Conservation (phyloP, 2,113 vertebrate species). For the Rousettus leschenaultii region DNA sequence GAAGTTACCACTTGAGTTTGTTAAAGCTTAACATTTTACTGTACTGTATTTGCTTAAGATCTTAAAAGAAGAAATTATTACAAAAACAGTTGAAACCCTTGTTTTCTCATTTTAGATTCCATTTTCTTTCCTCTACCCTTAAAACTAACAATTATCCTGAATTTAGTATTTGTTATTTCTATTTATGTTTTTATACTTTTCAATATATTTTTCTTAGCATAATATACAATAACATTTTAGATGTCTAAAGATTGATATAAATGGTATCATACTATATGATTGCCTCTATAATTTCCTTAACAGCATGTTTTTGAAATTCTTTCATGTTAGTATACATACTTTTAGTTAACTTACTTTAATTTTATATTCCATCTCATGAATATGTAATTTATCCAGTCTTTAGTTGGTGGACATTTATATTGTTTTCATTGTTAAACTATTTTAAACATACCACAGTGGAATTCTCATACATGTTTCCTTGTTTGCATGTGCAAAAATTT, state of each 20-base stretch:
- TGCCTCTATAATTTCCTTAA: not conserved
- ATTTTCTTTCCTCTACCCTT: not conserved
- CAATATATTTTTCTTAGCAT: not conserved
- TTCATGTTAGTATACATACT: not conserved
- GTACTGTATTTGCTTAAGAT: not conserved
- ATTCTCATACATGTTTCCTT: not conserved
- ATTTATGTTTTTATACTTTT: slow-evolving; percentile 3
- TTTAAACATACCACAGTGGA: not conserved
- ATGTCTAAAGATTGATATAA: not conserved
- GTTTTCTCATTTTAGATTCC: not conserved
- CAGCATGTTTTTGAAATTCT: not conserved
- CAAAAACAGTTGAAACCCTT: not conserved
- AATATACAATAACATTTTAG: not conserved
- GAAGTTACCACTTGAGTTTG: not conserved
- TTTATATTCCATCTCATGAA: not conserved
- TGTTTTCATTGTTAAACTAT: not conserved
- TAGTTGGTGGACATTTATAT: not conserved
- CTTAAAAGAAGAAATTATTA: not conserved
- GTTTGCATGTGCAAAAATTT: not conserved
- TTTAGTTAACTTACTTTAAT: not conserved
- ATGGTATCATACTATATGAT: not conserved
- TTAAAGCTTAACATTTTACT: not conserved
- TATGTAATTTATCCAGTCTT: not conserved
- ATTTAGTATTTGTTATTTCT: slow-evolving; percentile 29
- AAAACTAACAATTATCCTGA: not conserved